Conservation (phyloP, 2,113 vertebrate species). For the Myanophis thanlyinensis region DNA sequence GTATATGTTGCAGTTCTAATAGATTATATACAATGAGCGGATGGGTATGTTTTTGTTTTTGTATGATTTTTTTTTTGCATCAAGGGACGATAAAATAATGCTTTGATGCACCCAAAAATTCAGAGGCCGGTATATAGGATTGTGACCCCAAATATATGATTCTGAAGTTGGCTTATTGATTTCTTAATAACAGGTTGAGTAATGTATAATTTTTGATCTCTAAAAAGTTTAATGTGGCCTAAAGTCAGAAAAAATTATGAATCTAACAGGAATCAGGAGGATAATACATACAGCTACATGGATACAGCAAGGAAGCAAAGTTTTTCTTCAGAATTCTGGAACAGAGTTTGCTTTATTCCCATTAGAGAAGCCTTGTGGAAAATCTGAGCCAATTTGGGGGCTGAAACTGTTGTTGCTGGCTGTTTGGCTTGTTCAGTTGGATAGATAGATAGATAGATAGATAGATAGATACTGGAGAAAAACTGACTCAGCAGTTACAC, state of each 20-base stretch:
- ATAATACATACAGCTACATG: neutral
- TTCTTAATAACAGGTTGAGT: neutral
- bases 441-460: conserved; percentile 71
- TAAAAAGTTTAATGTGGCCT: neutral
- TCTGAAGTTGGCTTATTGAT: neutral
- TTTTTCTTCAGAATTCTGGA: conserved; percentile 64
- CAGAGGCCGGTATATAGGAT: neutral
- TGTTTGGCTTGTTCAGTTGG: conserved; percentile 62
- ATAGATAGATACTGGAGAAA: conserved; percentile 77
- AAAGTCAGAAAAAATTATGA: neutral
- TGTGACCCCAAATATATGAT: neutral
- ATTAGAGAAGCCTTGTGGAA: conserved; percentile 62
- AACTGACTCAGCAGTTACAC: conserved; percentile 82
- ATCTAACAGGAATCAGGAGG: neutral
- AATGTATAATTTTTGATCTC: neutral
- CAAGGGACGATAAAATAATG: neutral
- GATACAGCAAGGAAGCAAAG: conserved; percentile 45
- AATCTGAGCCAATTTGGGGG: neutral
- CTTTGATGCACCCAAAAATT: neutral
- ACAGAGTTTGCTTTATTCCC: conserved; percentile 76
- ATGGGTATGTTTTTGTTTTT: conserved; percentile 3
- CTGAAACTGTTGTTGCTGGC: neutral
- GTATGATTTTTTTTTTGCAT: conserved; percentile 35
- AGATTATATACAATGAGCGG: neutral
- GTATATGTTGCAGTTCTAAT: conserved; percentile 46